These are phyloP conservation scores for Magallana gigas DNA, from an alignment of 1,140 invertebrate species.

Conservation along the genomic window DNA sequence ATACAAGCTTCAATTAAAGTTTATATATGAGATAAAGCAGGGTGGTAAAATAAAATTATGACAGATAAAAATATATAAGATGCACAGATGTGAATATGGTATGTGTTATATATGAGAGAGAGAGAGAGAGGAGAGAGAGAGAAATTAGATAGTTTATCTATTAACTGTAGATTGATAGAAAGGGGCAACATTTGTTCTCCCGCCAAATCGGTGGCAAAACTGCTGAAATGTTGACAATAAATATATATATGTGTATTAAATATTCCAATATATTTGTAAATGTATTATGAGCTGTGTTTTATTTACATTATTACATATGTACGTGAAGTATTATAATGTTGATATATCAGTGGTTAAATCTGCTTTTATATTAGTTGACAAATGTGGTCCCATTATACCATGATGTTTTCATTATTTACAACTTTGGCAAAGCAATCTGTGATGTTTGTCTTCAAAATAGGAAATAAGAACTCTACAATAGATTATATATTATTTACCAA, in stretches of 20 bases:
- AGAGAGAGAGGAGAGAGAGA: too few species aligned
- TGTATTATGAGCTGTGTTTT: neutral
- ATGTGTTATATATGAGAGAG: too few species aligned
- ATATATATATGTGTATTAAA: neutral
- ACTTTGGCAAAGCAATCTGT: neutral
- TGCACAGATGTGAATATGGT: too few species aligned
- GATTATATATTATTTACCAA: too few species aligned
- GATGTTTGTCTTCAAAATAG: neutral
- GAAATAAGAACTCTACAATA: neutral
- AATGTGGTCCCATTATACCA: neutral
- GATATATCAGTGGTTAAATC: neutral
- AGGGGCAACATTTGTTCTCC: neutral
- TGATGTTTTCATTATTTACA: too few species aligned
- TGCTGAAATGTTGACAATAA: neutral
- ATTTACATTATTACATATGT: too few species aligned
- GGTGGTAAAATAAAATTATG: too few species aligned
- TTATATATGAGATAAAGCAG: too few species aligned
- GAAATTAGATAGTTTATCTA: too few species aligned
- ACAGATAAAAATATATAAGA: too few species aligned
- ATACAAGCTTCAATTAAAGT: too few species aligned
- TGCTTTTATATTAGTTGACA: neutral
- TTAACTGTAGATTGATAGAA: too few species aligned
- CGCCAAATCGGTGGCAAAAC: conserved; percentile 1
- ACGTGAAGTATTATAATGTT: neutral
- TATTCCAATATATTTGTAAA: neutral